Percentiles rank a stretch among this genome's conserved stretches.
Conservation (phyloP, 2,113 vertebrate genomes). For the Xiphophorus couchianus region DNA sequence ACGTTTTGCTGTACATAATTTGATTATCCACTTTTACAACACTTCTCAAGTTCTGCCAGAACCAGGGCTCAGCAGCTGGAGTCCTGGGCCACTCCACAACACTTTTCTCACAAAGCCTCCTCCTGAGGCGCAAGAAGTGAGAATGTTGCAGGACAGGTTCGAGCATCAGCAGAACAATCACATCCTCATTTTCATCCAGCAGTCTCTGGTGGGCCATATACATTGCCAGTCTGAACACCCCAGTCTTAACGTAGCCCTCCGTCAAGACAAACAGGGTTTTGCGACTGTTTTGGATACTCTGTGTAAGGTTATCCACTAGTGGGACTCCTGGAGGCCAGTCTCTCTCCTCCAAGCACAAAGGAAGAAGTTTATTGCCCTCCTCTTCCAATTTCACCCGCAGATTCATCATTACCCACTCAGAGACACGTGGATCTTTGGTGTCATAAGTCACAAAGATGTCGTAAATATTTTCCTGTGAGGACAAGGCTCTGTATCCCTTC, state of each 20-base stretch:
- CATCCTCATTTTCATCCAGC: slow-evolving; percentile 82
- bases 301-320: slow-evolving; percentile 80
- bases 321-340: slow-evolving; percentile 80
- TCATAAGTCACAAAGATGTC: slow-evolving; percentile 82
- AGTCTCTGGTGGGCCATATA: slow-evolving; percentile 86
- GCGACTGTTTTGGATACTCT: slow-evolving; percentile 82
- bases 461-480: slow-evolving; percentile 63
- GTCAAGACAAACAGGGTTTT: slow-evolving; percentile 83
- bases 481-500: slow-evolving; percentile 68
- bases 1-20: slow-evolving; percentile 76
- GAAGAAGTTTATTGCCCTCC: slow-evolving; percentile 64
- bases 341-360: slow-evolving; percentile 79
- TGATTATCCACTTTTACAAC: slow-evolving; percentile 78
- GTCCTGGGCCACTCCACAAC: slow-evolving; percentile 86
- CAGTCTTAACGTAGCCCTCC: slow-evolving; percentile 77
- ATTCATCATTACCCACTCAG: slow-evolving; percentile 80
- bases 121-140: slow-evolving; percentile 83
- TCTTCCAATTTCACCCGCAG: slow-evolving; percentile 80
- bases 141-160: slow-evolving; percentile 86
- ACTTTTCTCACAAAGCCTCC: slow-evolving; percentile 80
- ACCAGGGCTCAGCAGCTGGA: slow-evolving; percentile 80
- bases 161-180: slow-evolving; percentile 85
- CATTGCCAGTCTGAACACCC: slow-evolving; percentile 82
- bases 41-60: slow-evolving; percentile 83
- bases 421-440: slow-evolving; percentile 77